These are phyloP conservation scores for Lindbergichthys nudifrons DNA, from an alignment of 2,797 vertebrate species.

Conservation along the genomic window DNA sequence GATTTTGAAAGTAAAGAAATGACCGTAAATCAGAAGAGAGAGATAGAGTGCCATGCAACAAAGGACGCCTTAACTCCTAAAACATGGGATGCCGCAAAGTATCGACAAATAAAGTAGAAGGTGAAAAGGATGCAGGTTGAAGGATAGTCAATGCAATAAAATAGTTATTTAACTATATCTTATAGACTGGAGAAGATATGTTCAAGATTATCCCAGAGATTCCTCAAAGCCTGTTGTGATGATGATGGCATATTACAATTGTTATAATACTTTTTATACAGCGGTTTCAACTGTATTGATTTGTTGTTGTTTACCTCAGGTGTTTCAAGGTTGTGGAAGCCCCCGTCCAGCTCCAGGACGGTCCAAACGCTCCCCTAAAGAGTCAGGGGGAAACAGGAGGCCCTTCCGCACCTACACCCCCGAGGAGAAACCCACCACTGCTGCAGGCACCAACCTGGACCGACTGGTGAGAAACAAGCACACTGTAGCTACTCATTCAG, in stretches of 20 bases:
- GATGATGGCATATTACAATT: neutral
- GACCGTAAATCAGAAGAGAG: neutral
- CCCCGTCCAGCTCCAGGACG: conserved; percentile 82
- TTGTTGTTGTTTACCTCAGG: conserved; percentile 68
- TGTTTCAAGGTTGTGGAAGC: conserved; percentile 90
- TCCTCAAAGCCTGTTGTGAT: neutral
- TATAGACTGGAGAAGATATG: neutral
- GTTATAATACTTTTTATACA: neutral
- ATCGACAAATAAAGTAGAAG: neutral
- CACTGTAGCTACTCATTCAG: neutral
- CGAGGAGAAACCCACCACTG: conserved; percentile 89
- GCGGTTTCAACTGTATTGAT: neutral
- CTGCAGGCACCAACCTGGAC: conserved; percentile 89
- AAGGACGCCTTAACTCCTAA: neutral
- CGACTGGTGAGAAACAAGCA: conserved; percentile 82
- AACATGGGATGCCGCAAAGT: no score
- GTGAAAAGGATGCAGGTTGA: neutral
- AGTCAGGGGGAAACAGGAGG: conserved; percentile 78
- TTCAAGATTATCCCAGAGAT: neutral
- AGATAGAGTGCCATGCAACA: neutral
- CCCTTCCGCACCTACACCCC: conserved; percentile 84
- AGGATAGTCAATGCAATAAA: neutral
- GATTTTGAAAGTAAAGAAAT: neutral
- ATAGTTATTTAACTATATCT: neutral
- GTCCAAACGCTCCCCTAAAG: conserved; percentile 81